phyloP scores from a whole-genome alignment of 2,888 invertebrate species.

The Euproctis similis region DNA sequence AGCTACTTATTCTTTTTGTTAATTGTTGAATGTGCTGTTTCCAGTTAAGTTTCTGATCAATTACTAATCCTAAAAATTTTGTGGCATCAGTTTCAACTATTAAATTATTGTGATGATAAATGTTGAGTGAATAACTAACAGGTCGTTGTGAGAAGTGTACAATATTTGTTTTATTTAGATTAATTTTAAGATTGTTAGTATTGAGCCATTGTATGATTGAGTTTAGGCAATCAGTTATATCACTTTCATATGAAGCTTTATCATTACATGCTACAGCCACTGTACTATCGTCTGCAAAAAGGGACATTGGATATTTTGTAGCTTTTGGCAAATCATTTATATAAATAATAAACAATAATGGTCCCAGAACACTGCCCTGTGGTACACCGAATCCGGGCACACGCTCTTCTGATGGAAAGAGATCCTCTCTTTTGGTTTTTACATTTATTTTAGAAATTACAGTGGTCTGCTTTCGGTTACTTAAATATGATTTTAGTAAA shows the following conservation, averaged over 20 bases:
- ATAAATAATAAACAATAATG: constrained; percentile 1
- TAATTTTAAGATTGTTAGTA: background rate
- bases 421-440: background rate
- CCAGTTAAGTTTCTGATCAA: background rate
- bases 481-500: too few relatives aligned
- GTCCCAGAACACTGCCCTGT: constrained; percentile 1
- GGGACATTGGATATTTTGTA: background rate
- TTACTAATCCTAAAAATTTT: background rate
- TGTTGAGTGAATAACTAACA: background rate
- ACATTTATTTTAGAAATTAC: constrained; percentile 1
- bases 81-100: background rate
- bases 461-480: background rate
- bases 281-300: background rate
- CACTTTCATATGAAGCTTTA: background rate
- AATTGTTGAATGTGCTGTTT: background rate
- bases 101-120: background rate
- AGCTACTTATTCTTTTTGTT: background rate
- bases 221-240: background rate
- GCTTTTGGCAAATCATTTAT: constrained; percentile 1
- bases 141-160: background rate
- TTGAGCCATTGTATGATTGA: background rate
- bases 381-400: background rate
- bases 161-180: background rate
- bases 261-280: background rate
- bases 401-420: background rate